Evolutionary conservation across 2,888 invertebrate species (phyloP).

Genomic region (Chymomyza amoena): DNA sequence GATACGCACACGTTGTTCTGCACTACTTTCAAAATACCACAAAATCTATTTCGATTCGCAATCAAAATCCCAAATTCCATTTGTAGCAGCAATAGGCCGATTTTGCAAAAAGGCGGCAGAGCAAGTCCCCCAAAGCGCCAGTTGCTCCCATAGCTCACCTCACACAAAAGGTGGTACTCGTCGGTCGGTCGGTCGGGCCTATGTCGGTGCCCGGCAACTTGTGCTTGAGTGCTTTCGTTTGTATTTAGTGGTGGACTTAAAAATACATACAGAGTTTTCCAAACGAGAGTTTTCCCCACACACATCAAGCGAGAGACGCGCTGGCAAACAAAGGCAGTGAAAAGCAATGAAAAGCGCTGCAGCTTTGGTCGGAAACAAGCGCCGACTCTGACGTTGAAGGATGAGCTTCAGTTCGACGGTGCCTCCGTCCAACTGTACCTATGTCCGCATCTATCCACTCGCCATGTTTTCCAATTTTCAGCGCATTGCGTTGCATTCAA

Average conservation of each 20-base stretch:
- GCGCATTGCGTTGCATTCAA: conserved; percentile 49
- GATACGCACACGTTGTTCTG: conserved; percentile 38
- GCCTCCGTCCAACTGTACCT: not conserved
- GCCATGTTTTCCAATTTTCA: conserved; percentile 67
- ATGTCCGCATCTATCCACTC: conserved; percentile 44
- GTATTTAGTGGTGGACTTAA: conserved; percentile 78
- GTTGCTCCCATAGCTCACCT: conserved; percentile 10
- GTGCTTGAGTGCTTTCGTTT: conserved; percentile 77
- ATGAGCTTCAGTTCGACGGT: conserved; percentile 42
- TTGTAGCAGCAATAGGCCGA: conserved; percentile 54
- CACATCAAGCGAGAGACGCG: not conserved
- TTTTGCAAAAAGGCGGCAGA: conserved; percentile 36
- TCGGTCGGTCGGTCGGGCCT: conserved; percentile 8
- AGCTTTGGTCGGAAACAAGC: conserved; percentile 19
- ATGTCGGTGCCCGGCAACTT: conserved; percentile 65
- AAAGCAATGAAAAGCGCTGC: conserved; percentile 4
- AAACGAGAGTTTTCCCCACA: not conserved
- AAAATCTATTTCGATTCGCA: conserved; percentile 75
- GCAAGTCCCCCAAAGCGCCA: conserved; percentile 10
- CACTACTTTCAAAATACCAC: conserved; percentile 72
- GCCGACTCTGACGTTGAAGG: conserved; percentile 56
- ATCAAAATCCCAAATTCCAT: conserved; percentile 76
- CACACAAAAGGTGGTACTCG: not conserved
- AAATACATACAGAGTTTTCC: conserved; percentile 62
- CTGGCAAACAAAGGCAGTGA: conserved; percentile 5